Evolutionary conservation across 2,888 invertebrate genomes (phyloP), one percentile per base, ranked within the genome.

Genomic region (Lymantria monacha): DNA sequence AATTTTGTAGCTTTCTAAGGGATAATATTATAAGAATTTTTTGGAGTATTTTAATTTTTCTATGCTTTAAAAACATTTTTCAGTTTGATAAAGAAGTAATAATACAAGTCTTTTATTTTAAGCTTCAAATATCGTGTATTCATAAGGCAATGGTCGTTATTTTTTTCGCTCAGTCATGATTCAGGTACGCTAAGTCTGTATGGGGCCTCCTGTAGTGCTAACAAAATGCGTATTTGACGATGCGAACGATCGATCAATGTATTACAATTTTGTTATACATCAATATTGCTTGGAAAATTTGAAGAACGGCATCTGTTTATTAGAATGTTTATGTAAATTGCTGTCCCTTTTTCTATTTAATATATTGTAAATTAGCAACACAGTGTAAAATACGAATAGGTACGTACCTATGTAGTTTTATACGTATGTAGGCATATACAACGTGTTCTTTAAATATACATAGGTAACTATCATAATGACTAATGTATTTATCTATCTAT

Each of bases 141-240:
- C 55, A 57, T 57, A 62, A 60, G 33, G 46, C 48, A 59, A 53
- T 48, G 53, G 55, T 61, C 54, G 58, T 63, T 57, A 61, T 65
- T 57, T 66, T 66, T 71, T 69, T 64, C 52, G 69, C 66, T 55
- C 64, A 55, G 68, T 73, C 71, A 76, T 73, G 70, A 70, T 70
- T 74, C 68, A 63, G 68, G 66, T 63, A 56, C 62, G 52, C 63
- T 68, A 67, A 68, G 57, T 51, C 46, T 54, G 51, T 46, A 51
- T 44, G 48, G 41, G 63, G 62, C 70, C 74, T 68, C 73, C 73
- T 65, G 73, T 57, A 66, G 73, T 49, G 76, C 55, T 48, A 55
- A 59, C 60, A 57, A 72, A 63, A 67, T 63, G 50, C 54, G 46
- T 50, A 52, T 61, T 66, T 60, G 51, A 57, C 53, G 64, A 63